Base-by-base conservation (phyloP, 2,113 vertebrate species). In the Andinoacara biseriatus region DNA sequence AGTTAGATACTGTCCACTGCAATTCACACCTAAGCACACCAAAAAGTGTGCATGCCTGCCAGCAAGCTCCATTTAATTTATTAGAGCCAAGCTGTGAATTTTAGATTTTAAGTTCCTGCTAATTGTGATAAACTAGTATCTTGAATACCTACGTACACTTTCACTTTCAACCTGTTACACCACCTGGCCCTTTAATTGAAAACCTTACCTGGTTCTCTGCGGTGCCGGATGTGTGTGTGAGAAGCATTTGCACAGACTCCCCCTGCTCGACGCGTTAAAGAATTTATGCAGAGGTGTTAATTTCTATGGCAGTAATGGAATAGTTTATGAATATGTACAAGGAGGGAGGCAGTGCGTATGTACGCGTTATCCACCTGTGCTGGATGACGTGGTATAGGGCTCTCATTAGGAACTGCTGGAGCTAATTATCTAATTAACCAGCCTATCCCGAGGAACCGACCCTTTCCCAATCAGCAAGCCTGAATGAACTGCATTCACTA, bases 381-480 rank as follows among this genome's bases (percentile, higher is more conserved):
- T 84, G 72, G 72, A 76, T 60, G 78, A 84, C 81, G 77, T 8
- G 3, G 85, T 69, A 60, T 56, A 33, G 78, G 80, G 75, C 58
- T 86, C 86, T 86, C 77, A 74, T 90, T 90, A 87, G 56, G 84
- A 91, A 89, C 86, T 89, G 87, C 89, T 74, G 35, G 9, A 82
- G 88, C 78, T 93, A 92, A 94, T 94, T 88, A 94, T 88, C 89
- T 89, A 90, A 95, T 95, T 90, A 93, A 90, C 76, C 88, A 80
- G 83, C 88, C 86, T 72, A 89, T 90, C 89, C 83, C 43, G 11
- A 75, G 87, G 74, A 90, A 61, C 60, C 76, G 60, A 78, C 83
- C 80, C 82, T 57, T 77, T 76, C 88, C 83, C 83, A 87, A 89
- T 94, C 91, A 92, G 78, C 58, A 13, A 35, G 46, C 61, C 82